phyloP scores from a whole-genome alignment of 2,797 vertebrate species.

The Rhincodon typus region DNA sequence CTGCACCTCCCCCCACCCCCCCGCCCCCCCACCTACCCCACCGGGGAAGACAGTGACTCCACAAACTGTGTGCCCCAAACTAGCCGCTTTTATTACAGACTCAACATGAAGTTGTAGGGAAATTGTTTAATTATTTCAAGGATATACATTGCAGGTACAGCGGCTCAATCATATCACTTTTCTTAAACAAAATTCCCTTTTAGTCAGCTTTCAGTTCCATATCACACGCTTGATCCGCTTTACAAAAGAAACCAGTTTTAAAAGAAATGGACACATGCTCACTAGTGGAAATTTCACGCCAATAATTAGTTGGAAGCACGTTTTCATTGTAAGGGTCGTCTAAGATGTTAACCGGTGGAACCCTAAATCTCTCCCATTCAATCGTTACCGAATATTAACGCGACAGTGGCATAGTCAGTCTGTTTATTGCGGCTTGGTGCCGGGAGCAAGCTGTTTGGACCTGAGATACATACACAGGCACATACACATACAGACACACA shows the following conservation, averaged over 20 bases:
- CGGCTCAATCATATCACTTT: not conserved
- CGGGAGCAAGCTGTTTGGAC: too few species aligned
- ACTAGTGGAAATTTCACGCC: not conserved
- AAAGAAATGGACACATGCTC: not conserved
- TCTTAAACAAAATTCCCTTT: too few species aligned
- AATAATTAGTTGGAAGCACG: not conserved
- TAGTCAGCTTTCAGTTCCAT: not conserved
- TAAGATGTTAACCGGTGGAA: not conserved
- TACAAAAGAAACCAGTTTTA: not conserved
- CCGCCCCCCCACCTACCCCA: not conserved
- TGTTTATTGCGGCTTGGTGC: too few species aligned
- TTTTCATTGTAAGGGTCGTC: not conserved
- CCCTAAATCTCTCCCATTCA: not conserved
- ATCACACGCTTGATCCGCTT: not conserved
- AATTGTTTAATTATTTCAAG: constrained; percentile 46
- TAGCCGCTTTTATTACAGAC: constrained; percentile 44
- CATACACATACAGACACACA: too few species aligned
- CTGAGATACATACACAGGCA: too few species aligned
- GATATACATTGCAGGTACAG: not conserved
- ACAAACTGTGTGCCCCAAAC: constrained; percentile 40
- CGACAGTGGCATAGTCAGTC: too few species aligned
- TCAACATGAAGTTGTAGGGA: constrained; percentile 45
- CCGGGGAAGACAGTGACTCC: constrained; percentile 11
- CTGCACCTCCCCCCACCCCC: too few species aligned
- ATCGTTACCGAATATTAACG: too few species aligned